phyloP scores from a whole-genome alignment of 2,888 invertebrate species.

The Clanis bilineata region DNA sequence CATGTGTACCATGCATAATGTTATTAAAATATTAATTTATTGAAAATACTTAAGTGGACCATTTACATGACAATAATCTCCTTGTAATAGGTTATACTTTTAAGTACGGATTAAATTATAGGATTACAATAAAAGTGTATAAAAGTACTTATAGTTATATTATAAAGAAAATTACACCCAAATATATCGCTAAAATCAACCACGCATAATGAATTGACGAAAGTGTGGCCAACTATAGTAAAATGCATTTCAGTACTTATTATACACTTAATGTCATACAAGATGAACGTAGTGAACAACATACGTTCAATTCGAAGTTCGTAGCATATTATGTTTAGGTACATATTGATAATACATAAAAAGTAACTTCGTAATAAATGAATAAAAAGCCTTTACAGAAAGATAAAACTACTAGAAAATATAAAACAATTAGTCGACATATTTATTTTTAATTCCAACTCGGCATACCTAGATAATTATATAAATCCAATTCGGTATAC shows the following conservation, averaged over 20 bases:
- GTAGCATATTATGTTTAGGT: background rate
- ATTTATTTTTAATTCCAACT: background rate
- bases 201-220: slow-evolving; percentile 37
- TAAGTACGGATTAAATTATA: slow-evolving; percentile 45
- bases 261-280: background rate
- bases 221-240: background rate
- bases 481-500: slow-evolving; percentile 1
- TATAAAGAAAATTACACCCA: slow-evolving; percentile 42
- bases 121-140: slow-evolving; percentile 28
- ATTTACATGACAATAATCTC: slow-evolving; percentile 31
- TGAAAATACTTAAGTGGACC: background rate
- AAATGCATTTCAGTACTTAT: slow-evolving; percentile 4
- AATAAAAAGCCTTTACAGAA: slow-evolving; percentile 7
- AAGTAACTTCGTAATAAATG: background rate
- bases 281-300: background rate
- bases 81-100: slow-evolving; percentile 30
- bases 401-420: slow-evolving; percentile 1
- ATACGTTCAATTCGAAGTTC: background rate
- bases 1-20: background rate
- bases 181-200: slow-evolving; percentile 39
- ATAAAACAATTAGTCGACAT: slow-evolving; percentile 2
- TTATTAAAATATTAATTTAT: background rate
- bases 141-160: slow-evolving; percentile 34
- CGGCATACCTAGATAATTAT: background rate
- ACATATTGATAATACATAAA: background rate